Base-by-base conservation (phyloP, 30 jellyfish, hydroid and myxozoan genomes). In the Cassiopea andromeda region DNA sequence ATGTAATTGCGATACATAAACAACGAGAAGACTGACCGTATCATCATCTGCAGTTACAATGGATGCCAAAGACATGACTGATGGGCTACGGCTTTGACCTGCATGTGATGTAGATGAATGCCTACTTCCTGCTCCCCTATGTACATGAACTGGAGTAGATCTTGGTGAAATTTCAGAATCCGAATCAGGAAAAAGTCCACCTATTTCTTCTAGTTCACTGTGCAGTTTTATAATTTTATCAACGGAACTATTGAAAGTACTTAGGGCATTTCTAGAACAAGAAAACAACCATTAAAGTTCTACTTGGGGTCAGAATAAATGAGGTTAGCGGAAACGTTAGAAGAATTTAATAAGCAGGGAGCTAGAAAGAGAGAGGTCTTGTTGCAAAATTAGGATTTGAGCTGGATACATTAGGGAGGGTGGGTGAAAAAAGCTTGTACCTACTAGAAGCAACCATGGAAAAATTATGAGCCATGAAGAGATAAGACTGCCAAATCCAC, bases 131-230 rank as follows among this genome's bases (percentile, higher is more conserved):
- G 98, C 81, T 84, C 88, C 70, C 12, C 44, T 48, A 69, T 77
- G 85, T 10, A 92, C 75, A 44, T 68, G 69, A 38, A 59, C 75
- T 7, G 97, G 93, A 0, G 89, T 44, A 14, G 91, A 87, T 16
- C 74, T 72, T 5, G 90, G 90, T 38, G 76, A 72, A 1, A 84
- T 64, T 9, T 95, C 99, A 69, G 89, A 92, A 46, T 91, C 99
- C 2, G 99, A 86, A 49, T 87, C 98, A 27, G 99, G 99, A 75
- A 85, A 85, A 64, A 95, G 64, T 46, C 92, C 83, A 13, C 93
- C 97, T 19, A 95, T 77, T 10, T 95, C 97, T 48, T 74, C 57
- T 2, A 95, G 89, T 67, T 88, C 91, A 27, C 60, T 77, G 75
- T 95, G 99, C 14, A 95, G 61, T 47, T 64, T 84, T 68, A 81